Conservation (phyloP, 2,797 vertebrate species). For the Semaprochilodus insignis region DNA sequence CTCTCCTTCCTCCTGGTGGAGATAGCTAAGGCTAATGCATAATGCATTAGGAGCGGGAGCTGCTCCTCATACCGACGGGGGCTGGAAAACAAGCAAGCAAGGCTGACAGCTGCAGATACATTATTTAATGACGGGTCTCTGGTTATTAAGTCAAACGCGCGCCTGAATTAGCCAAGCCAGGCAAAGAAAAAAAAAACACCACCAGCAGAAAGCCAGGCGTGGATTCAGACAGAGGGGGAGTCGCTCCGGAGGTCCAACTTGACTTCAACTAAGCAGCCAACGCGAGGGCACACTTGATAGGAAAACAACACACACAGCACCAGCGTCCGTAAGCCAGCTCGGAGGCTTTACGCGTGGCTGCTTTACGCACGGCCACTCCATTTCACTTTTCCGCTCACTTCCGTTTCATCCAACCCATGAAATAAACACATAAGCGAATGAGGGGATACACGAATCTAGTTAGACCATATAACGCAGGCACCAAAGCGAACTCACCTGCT, state of each 20-base stretch:
- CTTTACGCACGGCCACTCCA: too few relatives aligned
- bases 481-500: constrained; percentile 87
- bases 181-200: constrained; percentile 34
- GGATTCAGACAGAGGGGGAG: too few relatives aligned
- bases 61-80: constrained; percentile 47
- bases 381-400: too few relatives aligned
- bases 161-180: constrained; percentile 55
- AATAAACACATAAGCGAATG: constrained; percentile 28
- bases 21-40: constrained; percentile 49
- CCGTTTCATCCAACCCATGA: too few relatives aligned
- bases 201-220: background rate
- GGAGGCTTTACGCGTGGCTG: too few relatives aligned
- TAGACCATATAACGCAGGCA: constrained; percentile 8
- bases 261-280: too few relatives aligned
- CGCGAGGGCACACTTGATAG: background rate
- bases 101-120: constrained; percentile 74
- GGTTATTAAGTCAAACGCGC: constrained; percentile 70
- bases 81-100: constrained; percentile 69
- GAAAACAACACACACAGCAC: background rate
- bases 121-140: constrained; percentile 78
- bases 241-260: too few relatives aligned
- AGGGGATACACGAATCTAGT: too few relatives aligned
- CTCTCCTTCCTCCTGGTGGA: constrained; percentile 43
- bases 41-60: constrained; percentile 66
- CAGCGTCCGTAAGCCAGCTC: too few relatives aligned